Evolutionary conservation across 2,113 vertebrate species (phyloP), one percentile per base, ranked within the genome.

Genomic region (Eptesicus fuscus): DNA sequence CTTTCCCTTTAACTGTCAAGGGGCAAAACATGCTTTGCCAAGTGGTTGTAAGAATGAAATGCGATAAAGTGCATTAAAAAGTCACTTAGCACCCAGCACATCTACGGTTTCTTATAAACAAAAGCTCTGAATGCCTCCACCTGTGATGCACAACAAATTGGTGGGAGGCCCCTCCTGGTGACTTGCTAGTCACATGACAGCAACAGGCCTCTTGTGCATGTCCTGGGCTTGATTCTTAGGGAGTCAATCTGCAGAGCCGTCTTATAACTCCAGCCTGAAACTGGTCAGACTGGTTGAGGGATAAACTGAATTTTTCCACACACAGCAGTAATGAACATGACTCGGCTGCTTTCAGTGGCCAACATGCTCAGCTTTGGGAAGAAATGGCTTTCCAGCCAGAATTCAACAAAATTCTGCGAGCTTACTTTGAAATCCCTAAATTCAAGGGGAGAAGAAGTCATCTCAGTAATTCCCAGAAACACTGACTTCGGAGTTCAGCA

Each of bases 211-310:
- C 69, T 28, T n/a, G 80, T 92, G 93, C 86, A 49, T 23, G 93
- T 93, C 92, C 70, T 74, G 37, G 96, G 93, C 92, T 85, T 83
- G 96, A 83, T 69, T 95, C 94, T 76, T 77, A 94, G 94, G 92
- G 92, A 88, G 77, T 37, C 42, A 7, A 69, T 95, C 93, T 53
- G 23, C 91, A 56, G 83, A 96, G 83, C 83, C 14, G 17, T 92
- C 96, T 96, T 94, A 86, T 40, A 92, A 70, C 88, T 23, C 16
- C 8, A 77, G 90, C 96, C 83, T 87, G 92, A 94, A 98, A 98
- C 98, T 97, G 97, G 98, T 95, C 92, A 23, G 96, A 96, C 94
- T 92, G 96, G 95, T 96, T 97, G 51, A 92, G 95, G 96, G 90
- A 96, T 69, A 97, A 61, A 93, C 87, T 18, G 94, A 90, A 97